These are phyloP conservation scores for Uria aalge DNA, from an alignment of 2,113 vertebrate genomes.

Conservation along the genomic window DNA sequence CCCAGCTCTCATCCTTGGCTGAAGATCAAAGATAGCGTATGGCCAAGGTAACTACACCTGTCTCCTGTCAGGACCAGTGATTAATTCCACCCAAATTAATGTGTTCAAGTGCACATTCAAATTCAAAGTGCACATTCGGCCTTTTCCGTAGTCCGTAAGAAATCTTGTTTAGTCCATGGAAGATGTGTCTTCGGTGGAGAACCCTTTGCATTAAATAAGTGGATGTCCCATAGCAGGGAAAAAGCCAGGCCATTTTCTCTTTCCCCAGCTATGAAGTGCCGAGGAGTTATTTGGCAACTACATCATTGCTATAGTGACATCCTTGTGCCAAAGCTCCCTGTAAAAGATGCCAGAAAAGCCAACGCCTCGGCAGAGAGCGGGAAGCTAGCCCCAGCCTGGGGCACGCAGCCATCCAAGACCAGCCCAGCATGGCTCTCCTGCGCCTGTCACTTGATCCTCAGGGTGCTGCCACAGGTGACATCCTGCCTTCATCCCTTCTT, in stretches of 20 bases:
- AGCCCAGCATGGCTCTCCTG: not conserved
- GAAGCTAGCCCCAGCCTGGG: not conserved
- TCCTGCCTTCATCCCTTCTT: not conserved
- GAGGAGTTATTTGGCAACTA: not conserved
- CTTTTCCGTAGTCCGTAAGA: not conserved
- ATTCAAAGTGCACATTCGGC: not conserved
- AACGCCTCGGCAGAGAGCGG: not conserved
- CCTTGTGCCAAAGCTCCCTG: not conserved
- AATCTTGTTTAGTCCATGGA: not conserved
- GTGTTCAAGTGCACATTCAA: not conserved
- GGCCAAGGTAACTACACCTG: not conserved
- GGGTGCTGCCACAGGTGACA: not conserved
- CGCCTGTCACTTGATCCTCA: not conserved
- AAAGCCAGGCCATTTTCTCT: not conserved
- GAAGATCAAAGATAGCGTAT: not conserved
- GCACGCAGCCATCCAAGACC: not conserved
- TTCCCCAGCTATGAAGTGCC: not conserved
- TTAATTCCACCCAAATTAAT: not conserved
- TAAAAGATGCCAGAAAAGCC: not conserved
- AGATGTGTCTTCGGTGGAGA: not conserved
- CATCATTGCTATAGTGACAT: not conserved
- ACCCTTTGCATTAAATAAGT: not conserved
- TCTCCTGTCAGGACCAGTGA: not conserved
- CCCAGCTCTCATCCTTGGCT: not conserved
- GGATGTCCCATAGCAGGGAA: not conserved